Percentiles rank a stretch among this genome's conserved stretches.
Conservation (phyloP, 2,113 vertebrate genomes). For the Dasyurus viverrinus region DNA sequence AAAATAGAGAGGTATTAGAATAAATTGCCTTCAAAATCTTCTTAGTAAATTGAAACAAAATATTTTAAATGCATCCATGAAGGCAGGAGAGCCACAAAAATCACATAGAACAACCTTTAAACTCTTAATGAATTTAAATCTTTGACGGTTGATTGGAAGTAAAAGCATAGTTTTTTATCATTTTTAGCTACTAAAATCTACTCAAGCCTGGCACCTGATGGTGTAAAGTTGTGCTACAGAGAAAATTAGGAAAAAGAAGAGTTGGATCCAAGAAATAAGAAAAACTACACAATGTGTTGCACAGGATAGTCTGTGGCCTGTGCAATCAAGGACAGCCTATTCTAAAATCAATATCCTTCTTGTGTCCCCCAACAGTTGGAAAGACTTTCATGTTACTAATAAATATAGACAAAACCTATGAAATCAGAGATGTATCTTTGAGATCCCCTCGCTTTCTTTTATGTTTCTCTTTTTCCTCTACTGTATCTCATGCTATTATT, state of each 20-base stretch:
- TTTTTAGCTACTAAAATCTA: conserved; percentile 18
- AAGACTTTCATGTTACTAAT: background rate
- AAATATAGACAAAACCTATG: background rate
- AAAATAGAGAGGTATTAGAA: background rate
- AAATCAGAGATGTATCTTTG: background rate
- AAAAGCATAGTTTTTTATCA: background rate
- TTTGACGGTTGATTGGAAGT: background rate
- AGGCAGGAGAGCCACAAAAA: background rate
- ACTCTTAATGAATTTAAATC: conserved; percentile 2
- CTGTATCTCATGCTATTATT: no score
- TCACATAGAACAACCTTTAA: background rate
- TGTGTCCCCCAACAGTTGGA: background rate
- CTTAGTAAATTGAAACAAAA: background rate
- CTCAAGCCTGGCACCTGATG: conserved; percentile 22
- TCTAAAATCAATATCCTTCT: background rate
- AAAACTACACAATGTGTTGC: background rate
- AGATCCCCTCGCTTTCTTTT: background rate
- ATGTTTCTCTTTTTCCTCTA: background rate
- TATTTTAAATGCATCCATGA: background rate
- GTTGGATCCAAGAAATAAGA: background rate
- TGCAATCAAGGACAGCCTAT: background rate
- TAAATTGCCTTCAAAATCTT: background rate
- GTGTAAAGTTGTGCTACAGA: conserved; percentile 10
- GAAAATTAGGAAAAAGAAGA: background rate
- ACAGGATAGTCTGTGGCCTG: background rate